These are phyloP conservation scores for Muschampia plurimacula DNA, from an alignment of 2,888 invertebrate genomes.

Conservation along the genomic window DNA sequence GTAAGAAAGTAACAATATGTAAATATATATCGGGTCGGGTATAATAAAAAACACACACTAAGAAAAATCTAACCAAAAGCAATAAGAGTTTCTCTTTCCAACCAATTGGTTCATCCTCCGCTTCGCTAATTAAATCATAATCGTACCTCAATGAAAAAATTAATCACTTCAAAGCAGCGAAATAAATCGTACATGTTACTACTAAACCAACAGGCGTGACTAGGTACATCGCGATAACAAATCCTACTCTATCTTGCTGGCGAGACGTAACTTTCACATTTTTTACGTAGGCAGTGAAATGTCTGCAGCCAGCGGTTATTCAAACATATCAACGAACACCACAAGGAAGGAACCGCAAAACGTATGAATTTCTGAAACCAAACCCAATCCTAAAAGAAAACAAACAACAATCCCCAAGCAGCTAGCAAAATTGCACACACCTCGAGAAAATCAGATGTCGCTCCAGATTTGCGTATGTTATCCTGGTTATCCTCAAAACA, in stretches of 20 bases:
- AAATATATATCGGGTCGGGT: background rate
- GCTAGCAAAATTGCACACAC: constrained; percentile 56
- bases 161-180: constrained; percentile 35
- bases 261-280: constrained; percentile 47
- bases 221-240: constrained; percentile 51
- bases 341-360: background rate
- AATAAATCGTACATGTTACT: constrained; percentile 51
- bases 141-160: constrained; percentile 15
- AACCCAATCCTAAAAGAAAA: constrained; percentile 19
- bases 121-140: constrained; percentile 24
- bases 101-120: constrained; percentile 27
- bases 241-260: constrained; percentile 45
- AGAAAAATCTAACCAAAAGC: background rate
- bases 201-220: constrained; percentile 58
- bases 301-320: constrained; percentile 15
- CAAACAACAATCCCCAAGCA: background rate
- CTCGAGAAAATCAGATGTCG: constrained; percentile 63
- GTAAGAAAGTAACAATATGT: background rate
- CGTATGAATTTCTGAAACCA: constrained; percentile 1
- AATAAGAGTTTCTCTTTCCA: constrained; percentile 23
- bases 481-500: constrained; percentile 56
- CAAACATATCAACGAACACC: constrained; percentile 15
- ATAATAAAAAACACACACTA: background rate
- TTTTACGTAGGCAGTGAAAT: constrained; percentile 43
- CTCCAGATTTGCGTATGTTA: constrained; percentile 72